Evolutionary conservation across 2,888 invertebrate species (phyloP), one percentile per base, ranked within the genome.

Genomic region (Tineola bisselliella): DNA sequence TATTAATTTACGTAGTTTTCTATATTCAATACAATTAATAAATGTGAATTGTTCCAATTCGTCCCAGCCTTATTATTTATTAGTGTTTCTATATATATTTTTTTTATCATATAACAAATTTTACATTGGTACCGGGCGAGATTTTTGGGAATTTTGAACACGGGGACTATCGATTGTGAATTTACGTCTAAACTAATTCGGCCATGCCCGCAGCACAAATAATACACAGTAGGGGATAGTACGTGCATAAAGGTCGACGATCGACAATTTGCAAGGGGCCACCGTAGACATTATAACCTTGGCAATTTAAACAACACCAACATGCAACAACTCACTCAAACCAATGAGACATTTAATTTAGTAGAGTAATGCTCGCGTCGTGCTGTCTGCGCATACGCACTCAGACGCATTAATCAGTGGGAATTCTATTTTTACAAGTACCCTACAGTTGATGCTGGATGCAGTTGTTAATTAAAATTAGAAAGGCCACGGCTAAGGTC

Each of bases 401-500:
- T 65, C 64, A 25, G 25, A 44, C 63, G 65, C 66, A 72, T 72
- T 72, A 73, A 73, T 74, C 72, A 73, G 66, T 67, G 69, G 71
- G 74, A 1, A 44, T 56, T 31, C 77, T 81, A 79, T 82, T 79
- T 79, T 75, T 77, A 76, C 68, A 62, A 58, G 57, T 25, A 38
- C 25, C n/a, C 31, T 18, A 56, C 68, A 66, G 65, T 66, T 66
- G 68, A 66, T 64, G 62, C 59, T 66, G 65, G 59, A 65, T 75
- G 73, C 73, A 69, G 70, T 74, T 73, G 79, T 82, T 76, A 73
- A 76, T 73, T 72, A 67, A 25, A 69, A 70, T 70, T 76, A 70
- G 72, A 74, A 77, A 80, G 77, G 77, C 76, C 81, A 79, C 70
- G 77, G 77, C 69, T 76, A 81, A 81, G 81, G 78, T 73, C 73